Evolutionary conservation across 2,888 invertebrate species (phyloP), one percentile per base, ranked within the genome.

Genomic region (Standfussiana lucernea): DNA sequence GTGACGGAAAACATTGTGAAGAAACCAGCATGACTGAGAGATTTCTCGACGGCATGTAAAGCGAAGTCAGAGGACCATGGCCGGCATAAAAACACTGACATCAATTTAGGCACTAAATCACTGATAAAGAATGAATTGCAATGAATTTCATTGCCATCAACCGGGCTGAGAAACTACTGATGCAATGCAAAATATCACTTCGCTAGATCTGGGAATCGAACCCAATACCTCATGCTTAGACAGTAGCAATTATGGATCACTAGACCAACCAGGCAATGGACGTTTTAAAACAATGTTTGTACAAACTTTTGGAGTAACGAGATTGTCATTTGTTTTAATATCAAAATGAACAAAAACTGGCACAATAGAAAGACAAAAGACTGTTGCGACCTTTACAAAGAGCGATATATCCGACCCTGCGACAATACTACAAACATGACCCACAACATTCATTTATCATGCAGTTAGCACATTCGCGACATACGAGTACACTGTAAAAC

Each of bases 391-490:
- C 53, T 66, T 70, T 56, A 56, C 56, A 67, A 68, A n/a, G 71
- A 53, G 77, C 15, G 50, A 69, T 50, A 74, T 72, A 13, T 65
- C 0, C 24, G 45, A 75, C 78, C 80, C 64, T 75, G 80, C 61
- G 21, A 64, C 47, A 61, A 77, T 50, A 75, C 62, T 28, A 56
- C 47, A 61, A 80, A 77, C 82, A 77, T 85, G 90, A 86, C 91
- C 91, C 79, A 89, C 82, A 87, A 83, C 28, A 72, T 66, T 70
- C 83, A 69, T 66, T 91, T 90, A 90, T 82, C 91, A 75, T 42
- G n/a, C 85, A 64, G 86, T 92, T 92, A 92, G 83, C 89, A 85
- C 88, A 56, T 87, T 77, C 62, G 84, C 77, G 91, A 86, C 87
- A 91, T 53, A n/a, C n/a, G n/a, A n/a, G n/a, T n/a, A 75, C 5